Percentiles rank a stretch among this genome's conserved stretches.
These are phyloP conservation scores for Paelopatides confundens DNA, from an alignment of 53 echinoderm and acorn worm species.

Conservation along the genomic window DNA sequence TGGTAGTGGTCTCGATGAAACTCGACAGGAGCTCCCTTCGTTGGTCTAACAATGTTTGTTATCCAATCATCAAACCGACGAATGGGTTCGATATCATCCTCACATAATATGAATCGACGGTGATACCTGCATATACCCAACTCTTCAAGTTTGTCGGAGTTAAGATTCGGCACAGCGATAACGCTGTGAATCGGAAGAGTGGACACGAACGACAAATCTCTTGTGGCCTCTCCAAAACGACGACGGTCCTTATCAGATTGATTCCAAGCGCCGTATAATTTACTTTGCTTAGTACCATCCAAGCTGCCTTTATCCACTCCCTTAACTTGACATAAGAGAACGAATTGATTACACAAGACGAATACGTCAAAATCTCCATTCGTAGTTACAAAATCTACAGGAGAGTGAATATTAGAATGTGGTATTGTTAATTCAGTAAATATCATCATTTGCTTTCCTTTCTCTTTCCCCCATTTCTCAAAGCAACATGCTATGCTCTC, in stretches of 20 bases:
- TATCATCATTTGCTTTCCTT: neutral
- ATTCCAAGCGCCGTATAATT: neutral
- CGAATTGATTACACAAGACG: neutral
- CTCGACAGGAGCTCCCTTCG: neutral
- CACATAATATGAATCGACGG: neutral
- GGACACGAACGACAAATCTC: neutral
- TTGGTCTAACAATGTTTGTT: neutral
- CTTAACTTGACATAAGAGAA: constrained; percentile 10
- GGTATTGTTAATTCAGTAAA: constrained; percentile 9
- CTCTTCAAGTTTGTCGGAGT: neutral
- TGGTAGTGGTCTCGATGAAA: neutral
- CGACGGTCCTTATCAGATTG: neutral
- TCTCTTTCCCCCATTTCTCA: constrained; percentile 24
- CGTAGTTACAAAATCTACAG: neutral
- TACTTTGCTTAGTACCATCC: neutral
- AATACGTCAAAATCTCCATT: constrained; percentile 25
- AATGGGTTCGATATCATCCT: constrained; percentile 6
- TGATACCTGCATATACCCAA: constrained; percentile 12
- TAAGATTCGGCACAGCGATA: neutral
- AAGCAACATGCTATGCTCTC: neutral
- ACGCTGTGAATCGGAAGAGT: neutral
- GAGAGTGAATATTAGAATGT: neutral
- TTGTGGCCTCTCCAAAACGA: constrained; percentile 1
- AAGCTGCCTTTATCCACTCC: neutral
- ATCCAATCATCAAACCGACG: neutral